Base-by-base conservation (phyloP, 2,113 vertebrate species). In the Amblyopsis rosae region DNA sequence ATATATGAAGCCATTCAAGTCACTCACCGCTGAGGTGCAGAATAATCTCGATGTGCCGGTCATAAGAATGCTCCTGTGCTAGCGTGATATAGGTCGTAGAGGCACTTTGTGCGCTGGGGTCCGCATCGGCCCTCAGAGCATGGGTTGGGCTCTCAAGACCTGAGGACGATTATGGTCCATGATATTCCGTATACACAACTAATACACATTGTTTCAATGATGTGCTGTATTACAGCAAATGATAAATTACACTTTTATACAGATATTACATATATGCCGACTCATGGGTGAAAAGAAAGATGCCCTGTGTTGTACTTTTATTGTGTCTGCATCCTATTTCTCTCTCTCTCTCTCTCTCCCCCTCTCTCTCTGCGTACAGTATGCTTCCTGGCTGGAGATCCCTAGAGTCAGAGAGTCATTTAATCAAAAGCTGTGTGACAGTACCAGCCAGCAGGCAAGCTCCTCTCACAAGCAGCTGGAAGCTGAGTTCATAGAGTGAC, bases 141-240 rank as follows among this genome's bases (percentile, higher is more conserved):
- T 99, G 98, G 12, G 96, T 96, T 0, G 96, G 95, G 73, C 98
- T 99, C 82, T 99, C 97, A 85, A 99, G 86, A 56, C 98, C 96
- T 97, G 62, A 55, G 55, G 47, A 70, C 7, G 11, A 32, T 19
- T 77, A 59, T 6, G 47, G 19, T 9, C 47, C 47, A 1, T 72
- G 33, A 58, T 26, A 26, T 51, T 57, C 63, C 7, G 13, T 7
- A 54, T 41, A 41, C 15, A 6, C 32, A 60, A 12, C 35, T 41
- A 41, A 41, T 41, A 41, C 7, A 41, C 35, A 41, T 41, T 41
- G 35, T 41, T 41, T 5, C 35, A 41, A 41, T 8, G 7, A 6
- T 41, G 4, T 41, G 4, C 6, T 41, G 35, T 41, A 0, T 26
- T 26, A 26, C 26, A 8, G 7, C 6, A 41, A 41, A 41, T 41